These are phyloP conservation scores for Notospermus geniculatus DNA, from an alignment of 1,140 invertebrate genomes.

Conservation along the genomic window DNA sequence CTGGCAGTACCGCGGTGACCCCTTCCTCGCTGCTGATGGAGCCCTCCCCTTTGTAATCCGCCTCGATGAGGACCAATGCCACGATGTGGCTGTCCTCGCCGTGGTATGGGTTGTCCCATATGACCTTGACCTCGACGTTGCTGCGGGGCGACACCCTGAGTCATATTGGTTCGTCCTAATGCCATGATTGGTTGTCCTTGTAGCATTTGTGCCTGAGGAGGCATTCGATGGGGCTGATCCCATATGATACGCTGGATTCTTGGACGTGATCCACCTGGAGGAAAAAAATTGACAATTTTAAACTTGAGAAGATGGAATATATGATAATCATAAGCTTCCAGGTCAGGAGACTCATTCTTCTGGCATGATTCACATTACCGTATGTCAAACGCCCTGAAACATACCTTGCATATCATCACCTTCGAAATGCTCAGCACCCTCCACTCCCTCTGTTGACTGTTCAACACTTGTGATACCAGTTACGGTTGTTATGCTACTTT, in stretches of 20 bases:
- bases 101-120: not conserved
- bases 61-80: constrained; percentile 2
- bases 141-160: too few species aligned
- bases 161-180: too few species aligned
- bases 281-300: constrained; percentile 1
- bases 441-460: too few species aligned
- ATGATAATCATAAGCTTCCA: too few species aligned
- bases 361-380: too few species aligned
- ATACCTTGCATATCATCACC: not conserved
- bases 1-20: constrained; percentile 6
- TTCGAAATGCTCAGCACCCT: not conserved
- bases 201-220: constrained; percentile 15
- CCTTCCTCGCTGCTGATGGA: not conserved
- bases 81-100: constrained; percentile 8
- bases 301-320: too few species aligned
- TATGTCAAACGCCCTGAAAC: too few species aligned
- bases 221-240: constrained; percentile 15
- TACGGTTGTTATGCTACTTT: too few species aligned
- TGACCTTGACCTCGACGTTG: too few species aligned
- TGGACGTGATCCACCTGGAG: constrained; percentile 28
- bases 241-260: constrained; percentile 39
- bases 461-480: too few species aligned
- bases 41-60: not conserved
- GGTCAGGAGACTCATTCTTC: too few species aligned
- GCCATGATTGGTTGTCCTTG: too few species aligned